These are phyloP conservation scores for Baccha elongata DNA, from an alignment of 2,888 invertebrate species.

Conservation along the genomic window DNA sequence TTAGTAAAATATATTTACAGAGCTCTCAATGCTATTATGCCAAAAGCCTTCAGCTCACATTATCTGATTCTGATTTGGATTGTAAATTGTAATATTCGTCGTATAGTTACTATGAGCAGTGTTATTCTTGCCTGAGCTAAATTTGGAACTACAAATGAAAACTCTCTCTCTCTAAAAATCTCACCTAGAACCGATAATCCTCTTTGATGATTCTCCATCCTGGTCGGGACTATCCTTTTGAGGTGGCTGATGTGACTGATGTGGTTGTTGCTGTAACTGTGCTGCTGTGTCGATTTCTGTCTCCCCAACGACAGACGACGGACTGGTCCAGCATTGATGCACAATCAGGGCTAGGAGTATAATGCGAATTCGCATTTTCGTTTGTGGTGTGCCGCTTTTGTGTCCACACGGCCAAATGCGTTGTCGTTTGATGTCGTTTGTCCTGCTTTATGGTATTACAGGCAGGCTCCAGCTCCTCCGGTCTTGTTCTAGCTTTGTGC, in stretches of 20 bases:
- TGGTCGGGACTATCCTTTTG: constrained; percentile 74
- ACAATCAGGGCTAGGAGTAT: constrained; percentile 66
- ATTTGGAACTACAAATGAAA: constrained; percentile 7
- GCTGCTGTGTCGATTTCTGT: constrained; percentile 21
- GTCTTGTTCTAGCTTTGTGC: neutral
- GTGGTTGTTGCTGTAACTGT: constrained; percentile 19
- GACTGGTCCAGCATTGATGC: constrained; percentile 68
- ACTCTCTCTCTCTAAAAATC: constrained; percentile 48
- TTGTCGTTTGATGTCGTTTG: constrained; percentile 51
- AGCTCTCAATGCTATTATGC: constrained; percentile 36
- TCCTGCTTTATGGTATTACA: constrained; percentile 52
- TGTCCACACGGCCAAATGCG: constrained; percentile 47
- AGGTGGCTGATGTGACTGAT: constrained; percentile 26
- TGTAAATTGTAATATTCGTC: neutral
- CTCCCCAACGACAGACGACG: constrained; percentile 66
- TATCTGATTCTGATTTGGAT: constrained; percentile 35
- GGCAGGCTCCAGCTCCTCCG: constrained; percentile 20
- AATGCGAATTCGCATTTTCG: constrained; percentile 73
- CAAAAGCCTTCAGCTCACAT: constrained; percentile 8
- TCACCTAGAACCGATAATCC: constrained; percentile 86
- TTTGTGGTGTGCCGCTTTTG: constrained; percentile 61
- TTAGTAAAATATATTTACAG: constrained; percentile 59
- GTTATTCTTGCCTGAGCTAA: neutral
- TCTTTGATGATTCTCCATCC: constrained; percentile 83
- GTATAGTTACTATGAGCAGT: neutral